phyloP scores from a whole-genome alignment of 2,888 invertebrate species.

The Oscheius sp. region DNA sequence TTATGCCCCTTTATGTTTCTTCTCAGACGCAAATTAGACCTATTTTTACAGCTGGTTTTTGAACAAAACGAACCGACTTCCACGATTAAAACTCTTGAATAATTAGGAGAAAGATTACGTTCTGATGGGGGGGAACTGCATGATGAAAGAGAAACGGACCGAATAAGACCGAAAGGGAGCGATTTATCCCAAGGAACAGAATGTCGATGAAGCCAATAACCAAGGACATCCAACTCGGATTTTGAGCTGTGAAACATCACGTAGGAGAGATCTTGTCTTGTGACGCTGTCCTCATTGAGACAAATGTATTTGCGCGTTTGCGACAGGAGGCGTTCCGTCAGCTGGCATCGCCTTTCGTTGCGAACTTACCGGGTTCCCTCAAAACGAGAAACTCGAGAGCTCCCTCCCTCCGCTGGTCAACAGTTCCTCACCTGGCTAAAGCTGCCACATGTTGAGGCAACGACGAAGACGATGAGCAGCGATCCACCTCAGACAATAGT shows the following conservation, averaged over 20 bases:
- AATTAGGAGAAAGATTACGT: no score
- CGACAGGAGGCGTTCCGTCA: conserved; percentile 27
- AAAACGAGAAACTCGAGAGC: conserved; percentile 1
- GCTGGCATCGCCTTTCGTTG: conserved; percentile 22
- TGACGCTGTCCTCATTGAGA: conserved; percentile 28
- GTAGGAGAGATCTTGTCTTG: not conserved
- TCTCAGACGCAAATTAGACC: no score
- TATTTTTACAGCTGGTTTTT: no score
- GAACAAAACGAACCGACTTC: no score
- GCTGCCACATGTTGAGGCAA: not conserved
- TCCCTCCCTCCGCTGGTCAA: conserved; percentile 1
- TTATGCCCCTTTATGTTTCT: no score
- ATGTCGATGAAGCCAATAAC: conserved; percentile 11
- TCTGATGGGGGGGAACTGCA: no score
- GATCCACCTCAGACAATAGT: no score
- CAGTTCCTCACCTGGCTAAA: not conserved
- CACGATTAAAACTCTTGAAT: no score
- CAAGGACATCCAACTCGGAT: not conserved
- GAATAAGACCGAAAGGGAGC: conserved; percentile 9
- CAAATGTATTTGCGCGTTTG: conserved; percentile 28
- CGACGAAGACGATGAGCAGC: no score
- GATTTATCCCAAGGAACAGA: not conserved
- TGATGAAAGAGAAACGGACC: not conserved
- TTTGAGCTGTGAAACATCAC: not conserved
- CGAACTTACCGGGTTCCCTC: conserved; percentile 11